Percentiles rank a stretch among this genome's conserved stretches.
phyloP scores from a whole-genome alignment of 1,140 invertebrate species.

The Drosophila chauvacae region DNA sequence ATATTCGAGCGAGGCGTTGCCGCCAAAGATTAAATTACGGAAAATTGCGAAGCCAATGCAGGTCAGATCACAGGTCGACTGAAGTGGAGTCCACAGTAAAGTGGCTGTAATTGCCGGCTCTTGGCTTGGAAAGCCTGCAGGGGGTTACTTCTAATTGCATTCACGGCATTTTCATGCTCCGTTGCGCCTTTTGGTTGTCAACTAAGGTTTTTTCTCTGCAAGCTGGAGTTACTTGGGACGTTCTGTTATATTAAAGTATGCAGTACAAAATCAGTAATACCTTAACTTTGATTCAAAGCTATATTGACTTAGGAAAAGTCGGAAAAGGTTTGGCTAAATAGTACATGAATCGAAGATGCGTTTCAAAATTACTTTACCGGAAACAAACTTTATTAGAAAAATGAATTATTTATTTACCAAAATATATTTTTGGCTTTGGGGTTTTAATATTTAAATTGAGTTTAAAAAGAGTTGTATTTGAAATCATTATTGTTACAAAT shows the following conservation, averaged over 20 bases:
- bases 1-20: conserved; percentile 22
- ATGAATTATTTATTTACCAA: no score
- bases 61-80: conserved; percentile 26
- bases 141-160: conserved; percentile 62
- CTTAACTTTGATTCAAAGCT: not conserved
- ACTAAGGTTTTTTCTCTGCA: conserved; percentile 26
- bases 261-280: not conserved
- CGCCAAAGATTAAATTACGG: conserved; percentile 46
- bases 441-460: not conserved
- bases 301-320: not conserved
- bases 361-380: not conserved
- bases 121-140: conserved; percentile 14
- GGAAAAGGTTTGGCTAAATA: not conserved
- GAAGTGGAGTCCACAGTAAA: conserved; percentile 42
- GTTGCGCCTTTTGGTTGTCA: conserved; percentile 67
- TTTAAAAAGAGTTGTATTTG: not conserved
- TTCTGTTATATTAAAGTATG: not conserved
- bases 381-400: no score
- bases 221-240: conserved; percentile 11
- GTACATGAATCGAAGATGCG: not conserved
- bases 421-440: no score
- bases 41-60: conserved; percentile 31
- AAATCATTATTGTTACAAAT: not conserved
- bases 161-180: conserved; percentile 61
- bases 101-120: conserved; percentile 28